Base-by-base conservation (phyloP, 2,888 invertebrate genomes). In the Agriotes lineatus region DNA sequence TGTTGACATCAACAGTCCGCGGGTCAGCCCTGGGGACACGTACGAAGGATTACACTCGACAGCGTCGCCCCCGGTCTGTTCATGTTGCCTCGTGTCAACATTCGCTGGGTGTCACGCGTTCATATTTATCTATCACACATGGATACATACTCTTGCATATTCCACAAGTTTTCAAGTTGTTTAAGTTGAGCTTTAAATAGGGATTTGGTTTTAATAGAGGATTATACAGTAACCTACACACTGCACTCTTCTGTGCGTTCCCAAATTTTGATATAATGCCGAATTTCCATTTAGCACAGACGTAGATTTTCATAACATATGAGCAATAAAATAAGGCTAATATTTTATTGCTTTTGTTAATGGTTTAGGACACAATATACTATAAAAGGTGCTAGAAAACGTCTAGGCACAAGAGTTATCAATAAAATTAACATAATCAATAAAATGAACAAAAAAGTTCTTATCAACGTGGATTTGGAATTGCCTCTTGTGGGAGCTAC, bases 1-100 rank as follows among this genome's bases (percentile, higher is more conserved):
- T 81, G 78, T 81, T 82, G 81, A 80, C 81, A 81, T 79, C 77
- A 76, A 77, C 76, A 79, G 82, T 79, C 81, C 81, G 75, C 78
- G 80, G 79, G 80, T 80, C 80, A 80, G 78, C 77, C 77, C 75
- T 74, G 77, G 79, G 79, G 80, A 81, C 82, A 82, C 82, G 82
- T 82, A 77, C 79, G 68, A 61, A 71, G 81, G 82, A 81, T 82
- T 82, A 81, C 75, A 69, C 71, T 73, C 76, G 77, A 76, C 77
- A 77, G 76, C 75, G 74, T 72, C 74, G 70, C 74, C 72, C 74
- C 70, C 72, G 72, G 74, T 70, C 72, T 71, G 72, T 70, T 74
- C 73, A 74, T 70, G 70, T 67, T 62, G 71, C 73, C 75, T 71
- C 76, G 76, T 77, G 78, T 78, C 78, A 79, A 79, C 76, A 79